Evolutionary conservation across 2,888 invertebrate genomes (phyloP).

Genomic region (Trichopria drosophilae): DNA sequence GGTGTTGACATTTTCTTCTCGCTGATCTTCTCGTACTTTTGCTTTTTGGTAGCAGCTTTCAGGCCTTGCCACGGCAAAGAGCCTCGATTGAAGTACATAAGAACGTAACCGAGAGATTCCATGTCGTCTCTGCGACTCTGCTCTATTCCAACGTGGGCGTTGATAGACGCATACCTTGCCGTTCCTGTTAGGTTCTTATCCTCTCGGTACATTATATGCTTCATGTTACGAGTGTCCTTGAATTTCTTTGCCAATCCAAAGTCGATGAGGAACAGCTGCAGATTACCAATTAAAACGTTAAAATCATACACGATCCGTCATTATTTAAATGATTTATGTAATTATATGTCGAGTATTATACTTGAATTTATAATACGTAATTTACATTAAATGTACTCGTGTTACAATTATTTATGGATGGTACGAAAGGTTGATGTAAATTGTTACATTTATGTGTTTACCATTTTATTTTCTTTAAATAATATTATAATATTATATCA

Average conservation of each 20-base stretch:
- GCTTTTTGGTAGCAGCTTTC: constrained; percentile 97
- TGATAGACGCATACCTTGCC: constrained; percentile 97
- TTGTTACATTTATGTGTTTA: too few species aligned
- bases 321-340: constrained; percentile 1
- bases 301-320: background rate
- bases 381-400: background rate
- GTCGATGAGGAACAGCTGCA: constrained; percentile 92
- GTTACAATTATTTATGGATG: background rate
- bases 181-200: constrained; percentile 91
- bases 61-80: constrained; percentile 97
- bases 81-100: constrained; percentile 98
- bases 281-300: too few species aligned
- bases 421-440: too few species aligned
- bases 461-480: too few species aligned
- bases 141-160: constrained; percentile 98
- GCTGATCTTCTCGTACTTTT: constrained; percentile 98
- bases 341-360: too few species aligned
- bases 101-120: constrained; percentile 98
- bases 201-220: constrained; percentile 95
- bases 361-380: too few species aligned
- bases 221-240: constrained; percentile 87
- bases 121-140: constrained; percentile 98
- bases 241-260: constrained; percentile 99
- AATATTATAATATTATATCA: too few species aligned
- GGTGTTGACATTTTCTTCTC: constrained; percentile 99